Conservation (phyloP, 2,113 vertebrate genomes). For the Hyperopisus bebe region DNA sequence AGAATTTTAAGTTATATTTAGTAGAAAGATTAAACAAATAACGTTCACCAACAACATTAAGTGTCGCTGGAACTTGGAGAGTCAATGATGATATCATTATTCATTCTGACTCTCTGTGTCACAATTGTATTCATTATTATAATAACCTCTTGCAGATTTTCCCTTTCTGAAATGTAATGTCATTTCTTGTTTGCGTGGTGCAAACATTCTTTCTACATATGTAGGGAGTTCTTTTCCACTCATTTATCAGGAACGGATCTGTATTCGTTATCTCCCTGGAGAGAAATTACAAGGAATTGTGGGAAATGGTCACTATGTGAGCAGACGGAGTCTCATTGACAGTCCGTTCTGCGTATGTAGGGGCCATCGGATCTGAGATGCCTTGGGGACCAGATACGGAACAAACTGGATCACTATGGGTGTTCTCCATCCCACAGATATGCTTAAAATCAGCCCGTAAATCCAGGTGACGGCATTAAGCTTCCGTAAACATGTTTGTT, state of each 20-base stretch:
- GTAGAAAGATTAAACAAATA: not conserved
- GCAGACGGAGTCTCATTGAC: not conserved
- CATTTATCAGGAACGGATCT: constrained; percentile 1
- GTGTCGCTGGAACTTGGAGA: not conserved
- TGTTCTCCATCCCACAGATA: constrained; percentile 35
- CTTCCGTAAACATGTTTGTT: constrained; percentile 26
- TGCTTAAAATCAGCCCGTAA: constrained; percentile 21
- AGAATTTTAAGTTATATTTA: not conserved
- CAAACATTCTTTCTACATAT: not conserved
- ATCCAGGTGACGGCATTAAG: constrained; percentile 16
- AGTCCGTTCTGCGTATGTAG: constrained; percentile 21
- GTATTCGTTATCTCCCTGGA: not conserved
- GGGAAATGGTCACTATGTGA: not conserved
- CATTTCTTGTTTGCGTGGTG: not conserved
- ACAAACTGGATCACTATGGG: constrained; percentile 48
- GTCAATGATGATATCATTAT: not conserved
- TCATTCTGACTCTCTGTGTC: not conserved
- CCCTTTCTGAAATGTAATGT: not conserved
- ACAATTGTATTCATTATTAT: not conserved
- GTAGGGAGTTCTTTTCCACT: not conserved
- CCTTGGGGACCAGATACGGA: constrained; percentile 34
- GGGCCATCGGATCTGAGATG: constrained; percentile 21
- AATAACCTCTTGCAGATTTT: not conserved
- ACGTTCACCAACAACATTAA: not conserved
- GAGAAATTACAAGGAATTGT: not conserved